These are phyloP conservation scores for Drosophila robusta DNA, from an alignment of 2,888 invertebrate genomes.

Conservation along the genomic window DNA sequence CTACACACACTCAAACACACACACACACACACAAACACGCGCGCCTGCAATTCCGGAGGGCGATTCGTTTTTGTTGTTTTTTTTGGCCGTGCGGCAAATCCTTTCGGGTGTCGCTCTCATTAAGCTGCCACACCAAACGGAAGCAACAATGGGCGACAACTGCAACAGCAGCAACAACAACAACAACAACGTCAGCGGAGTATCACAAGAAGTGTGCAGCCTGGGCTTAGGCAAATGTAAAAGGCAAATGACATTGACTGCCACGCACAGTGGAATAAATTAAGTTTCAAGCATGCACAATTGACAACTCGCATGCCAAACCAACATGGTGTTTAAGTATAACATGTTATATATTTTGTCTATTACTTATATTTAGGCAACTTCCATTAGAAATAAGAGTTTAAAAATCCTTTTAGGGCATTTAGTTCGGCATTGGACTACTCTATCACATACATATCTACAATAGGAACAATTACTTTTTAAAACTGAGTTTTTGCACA, in stretches of 20 bases:
- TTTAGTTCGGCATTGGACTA: too few species aligned
- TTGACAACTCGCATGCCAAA: not conserved
- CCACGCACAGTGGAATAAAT: conserved; percentile 59
- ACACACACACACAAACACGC: conserved; percentile 3
- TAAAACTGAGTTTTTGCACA: too few species aligned
- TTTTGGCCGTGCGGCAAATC: conserved; percentile 58
- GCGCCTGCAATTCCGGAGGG: conserved; percentile 36
- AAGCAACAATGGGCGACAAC: conserved; percentile 68
- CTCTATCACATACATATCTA: too few species aligned
- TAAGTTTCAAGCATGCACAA: not conserved
- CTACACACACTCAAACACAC: conserved; percentile 10
- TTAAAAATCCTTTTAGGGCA: too few species aligned
- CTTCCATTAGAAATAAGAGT: too few species aligned
- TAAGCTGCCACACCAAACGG: conserved; percentile 78
- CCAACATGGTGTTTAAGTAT: too few species aligned
- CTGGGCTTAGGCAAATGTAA: conserved; percentile 46
- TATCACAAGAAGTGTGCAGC: conserved; percentile 14
- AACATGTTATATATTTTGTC: too few species aligned
- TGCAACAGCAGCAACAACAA: conserved; percentile 41
- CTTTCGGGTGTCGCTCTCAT: conserved; percentile 68
- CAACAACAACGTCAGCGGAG: conserved; percentile 45
- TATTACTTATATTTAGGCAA: too few species aligned
- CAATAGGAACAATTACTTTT: too few species aligned
- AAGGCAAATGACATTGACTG: conserved; percentile 69
- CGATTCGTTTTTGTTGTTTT: conserved; percentile 23